Evolutionary conservation across 23 tunicate species (phyloP).

Genomic region (Styela clava): DNA sequence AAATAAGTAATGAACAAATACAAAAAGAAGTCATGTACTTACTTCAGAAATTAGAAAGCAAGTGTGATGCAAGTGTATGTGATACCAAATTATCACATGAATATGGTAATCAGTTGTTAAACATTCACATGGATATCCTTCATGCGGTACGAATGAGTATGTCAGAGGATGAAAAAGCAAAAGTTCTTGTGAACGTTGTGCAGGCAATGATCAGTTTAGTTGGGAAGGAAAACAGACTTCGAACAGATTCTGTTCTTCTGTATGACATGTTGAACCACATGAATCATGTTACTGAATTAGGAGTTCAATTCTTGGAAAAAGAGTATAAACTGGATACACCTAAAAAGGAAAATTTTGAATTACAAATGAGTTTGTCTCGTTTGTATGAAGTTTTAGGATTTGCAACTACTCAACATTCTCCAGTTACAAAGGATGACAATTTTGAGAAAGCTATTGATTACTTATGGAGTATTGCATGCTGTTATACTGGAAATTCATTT

Average conservation of each 20-base stretch:
- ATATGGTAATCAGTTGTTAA: not conserved
- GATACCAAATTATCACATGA: not conserved
- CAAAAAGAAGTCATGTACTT: not conserved
- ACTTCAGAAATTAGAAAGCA: constrained; percentile 1
- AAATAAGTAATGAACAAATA: not conserved
- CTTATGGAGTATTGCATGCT: constrained; percentile 26
- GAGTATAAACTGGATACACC: not conserved
- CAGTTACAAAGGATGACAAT: constrained; percentile 1
- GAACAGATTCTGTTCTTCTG: not conserved
- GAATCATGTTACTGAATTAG: not conserved
- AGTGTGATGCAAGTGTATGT: not conserved
- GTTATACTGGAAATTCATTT: constrained; percentile 22
- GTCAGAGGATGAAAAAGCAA: constrained; percentile 5
- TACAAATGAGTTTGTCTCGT: constrained; percentile 34
- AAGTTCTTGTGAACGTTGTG: not conserved
- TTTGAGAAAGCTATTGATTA: constrained; percentile 35
- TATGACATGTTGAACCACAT: constrained; percentile 13
- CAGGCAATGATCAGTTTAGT: not conserved
- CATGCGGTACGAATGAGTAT: not conserved
- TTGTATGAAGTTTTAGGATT: constrained; percentile 51
- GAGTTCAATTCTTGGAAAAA: not conserved
- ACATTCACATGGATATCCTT: constrained; percentile 11
- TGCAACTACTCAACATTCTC: constrained; percentile 38
- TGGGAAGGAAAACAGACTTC: constrained; percentile 11
- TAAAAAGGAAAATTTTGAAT: constrained; percentile 20